Conservation (phyloP, 1,140 invertebrate species). For the Euura lappo region DNA sequence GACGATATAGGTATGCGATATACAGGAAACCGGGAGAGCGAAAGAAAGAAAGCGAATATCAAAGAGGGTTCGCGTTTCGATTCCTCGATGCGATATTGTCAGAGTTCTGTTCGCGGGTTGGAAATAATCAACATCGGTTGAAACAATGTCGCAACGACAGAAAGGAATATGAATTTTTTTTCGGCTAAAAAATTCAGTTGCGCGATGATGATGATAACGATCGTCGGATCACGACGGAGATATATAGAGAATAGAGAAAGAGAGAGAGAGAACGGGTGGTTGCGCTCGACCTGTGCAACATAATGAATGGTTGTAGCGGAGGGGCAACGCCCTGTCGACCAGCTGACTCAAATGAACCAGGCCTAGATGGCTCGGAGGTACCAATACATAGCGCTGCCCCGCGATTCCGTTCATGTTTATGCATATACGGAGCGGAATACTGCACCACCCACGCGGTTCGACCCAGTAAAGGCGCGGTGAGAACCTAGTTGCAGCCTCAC, state of each 20-base stretch:
- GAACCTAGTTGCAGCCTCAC: neutral
- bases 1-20: neutral
- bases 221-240: neutral
- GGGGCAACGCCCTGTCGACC: constrained; percentile 5
- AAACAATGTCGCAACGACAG: too few relatives aligned
- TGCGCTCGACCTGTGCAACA: constrained; percentile 6
- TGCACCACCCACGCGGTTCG: constrained; percentile 1
- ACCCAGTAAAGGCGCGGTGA: constrained; percentile 6
- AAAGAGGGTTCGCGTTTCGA: too few relatives aligned
- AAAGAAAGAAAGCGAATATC: neutral
- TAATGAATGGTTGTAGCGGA: constrained; percentile 2
- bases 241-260: neutral
- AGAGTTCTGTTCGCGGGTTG: too few relatives aligned
- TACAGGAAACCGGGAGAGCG: neutral
- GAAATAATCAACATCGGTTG: too few relatives aligned
- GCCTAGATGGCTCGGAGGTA: constrained; percentile 4
- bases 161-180: too few relatives aligned
- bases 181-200: too few relatives aligned
- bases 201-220: neutral
- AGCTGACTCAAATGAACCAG: constrained; percentile 6
- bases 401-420: constrained; percentile 7
- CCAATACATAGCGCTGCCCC: neutral
- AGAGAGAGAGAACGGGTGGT: neutral
- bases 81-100: too few relatives aligned
- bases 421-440: constrained; percentile 6